A percentile compares a stretch with the other conserved stretches of the same genome.
Evolutionary conservation across 1,140 invertebrate genomes (phyloP).

Genomic region (Heliothis virescens): DNA sequence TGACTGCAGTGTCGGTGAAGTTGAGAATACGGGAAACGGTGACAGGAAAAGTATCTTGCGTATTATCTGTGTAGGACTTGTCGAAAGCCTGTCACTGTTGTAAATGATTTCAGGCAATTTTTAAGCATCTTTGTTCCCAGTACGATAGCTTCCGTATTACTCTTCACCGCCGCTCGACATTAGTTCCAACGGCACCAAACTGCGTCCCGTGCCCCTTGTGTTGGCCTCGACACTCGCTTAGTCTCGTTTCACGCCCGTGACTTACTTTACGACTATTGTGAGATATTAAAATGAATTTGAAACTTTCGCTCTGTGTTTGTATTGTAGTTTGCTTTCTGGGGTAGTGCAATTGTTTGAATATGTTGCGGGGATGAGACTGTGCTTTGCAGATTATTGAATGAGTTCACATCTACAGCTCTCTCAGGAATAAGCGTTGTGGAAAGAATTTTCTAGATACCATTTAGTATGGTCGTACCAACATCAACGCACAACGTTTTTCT

Average conservation of each 20-base stretch:
- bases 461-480: no score
- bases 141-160: slow-evolving; percentile 15
- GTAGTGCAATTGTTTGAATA: slow-evolving; percentile 43
- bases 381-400: slow-evolving; percentile 7
- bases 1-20: slow-evolving; percentile 28
- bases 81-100: neutral
- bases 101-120: neutral
- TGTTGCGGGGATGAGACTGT: slow-evolving; percentile 26
- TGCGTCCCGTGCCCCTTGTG: slow-evolving; percentile 30
- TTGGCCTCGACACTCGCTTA: slow-evolving; percentile 37
- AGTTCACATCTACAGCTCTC: no score
- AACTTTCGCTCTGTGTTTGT: slow-evolving; percentile 79
- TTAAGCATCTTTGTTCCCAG: slow-evolving; percentile 15
- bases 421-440: neutral
- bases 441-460: no score
- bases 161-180: slow-evolving; percentile 9
- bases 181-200: slow-evolving; percentile 22
- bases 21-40: slow-evolving; percentile 23
- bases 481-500: no score
- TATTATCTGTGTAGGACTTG: neutral
- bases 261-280: slow-evolving; percentile 78
- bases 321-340: slow-evolving; percentile 69
- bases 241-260: slow-evolving; percentile 56
- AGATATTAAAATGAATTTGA: slow-evolving; percentile 85
- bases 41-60: neutral